phyloP scores from a whole-genome alignment of 2,113 vertebrate genomes.

The Scomber colias region DNA sequence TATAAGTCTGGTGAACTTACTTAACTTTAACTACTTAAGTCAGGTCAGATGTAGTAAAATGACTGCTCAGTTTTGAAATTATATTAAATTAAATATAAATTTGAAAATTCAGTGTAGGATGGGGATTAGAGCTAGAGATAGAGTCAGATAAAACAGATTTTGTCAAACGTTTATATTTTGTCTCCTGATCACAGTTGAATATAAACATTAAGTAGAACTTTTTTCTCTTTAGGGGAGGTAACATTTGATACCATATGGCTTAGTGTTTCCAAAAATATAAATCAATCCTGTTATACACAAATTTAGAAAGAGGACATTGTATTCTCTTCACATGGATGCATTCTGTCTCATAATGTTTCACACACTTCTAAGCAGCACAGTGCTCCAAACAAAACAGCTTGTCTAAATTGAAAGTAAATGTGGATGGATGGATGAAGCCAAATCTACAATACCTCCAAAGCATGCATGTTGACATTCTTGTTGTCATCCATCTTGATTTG shows the following conservation, averaged over 20 bases:
- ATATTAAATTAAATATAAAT: not conserved
- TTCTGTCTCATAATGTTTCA: conserved; percentile 59
- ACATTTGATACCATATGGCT: conserved; percentile 10
- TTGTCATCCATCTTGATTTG: conserved; percentile 67
- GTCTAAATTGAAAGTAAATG: conserved; percentile 55
- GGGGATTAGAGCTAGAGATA: too few species aligned
- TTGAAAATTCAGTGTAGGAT: too few species aligned
- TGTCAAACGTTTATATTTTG: not conserved
- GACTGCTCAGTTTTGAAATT: not conserved
- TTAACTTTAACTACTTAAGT: not conserved
- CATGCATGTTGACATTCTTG: conserved; percentile 46
- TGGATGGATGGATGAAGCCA: conserved; percentile 53
- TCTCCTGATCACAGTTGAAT: not conserved
- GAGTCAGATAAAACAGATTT: not conserved
- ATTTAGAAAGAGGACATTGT: conserved; percentile 27
- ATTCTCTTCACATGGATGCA: conserved; percentile 47
- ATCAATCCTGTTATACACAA: not conserved
- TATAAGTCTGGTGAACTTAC: not conserved
- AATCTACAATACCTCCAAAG: conserved; percentile 42
- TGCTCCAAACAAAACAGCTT: conserved; percentile 47
- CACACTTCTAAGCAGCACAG: conserved; percentile 39
- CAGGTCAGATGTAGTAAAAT: not conserved
- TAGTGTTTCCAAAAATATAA: conserved; percentile 11
- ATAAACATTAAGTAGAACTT: not conserved
- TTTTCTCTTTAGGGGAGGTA: not conserved